Conservation (phyloP, 1,140 invertebrate genomes). For the Drosophila bipectinata region DNA sequence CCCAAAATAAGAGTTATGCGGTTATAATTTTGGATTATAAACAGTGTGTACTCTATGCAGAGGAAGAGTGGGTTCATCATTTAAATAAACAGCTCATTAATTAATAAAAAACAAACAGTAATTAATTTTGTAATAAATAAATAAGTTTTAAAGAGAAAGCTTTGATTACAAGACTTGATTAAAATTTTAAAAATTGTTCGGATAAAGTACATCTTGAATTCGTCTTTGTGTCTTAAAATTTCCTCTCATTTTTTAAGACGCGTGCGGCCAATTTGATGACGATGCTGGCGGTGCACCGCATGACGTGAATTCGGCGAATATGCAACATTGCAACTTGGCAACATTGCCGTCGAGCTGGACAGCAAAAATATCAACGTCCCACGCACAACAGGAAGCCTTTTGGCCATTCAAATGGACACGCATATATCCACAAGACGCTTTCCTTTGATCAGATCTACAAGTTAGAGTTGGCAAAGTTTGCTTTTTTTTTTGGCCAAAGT, state of each 20-base stretch:
- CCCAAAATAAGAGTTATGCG: conserved; percentile 61
- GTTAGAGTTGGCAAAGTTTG: background rate
- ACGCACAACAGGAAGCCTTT: conserved; percentile 78
- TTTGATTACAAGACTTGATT: background rate
- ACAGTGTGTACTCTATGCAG: conserved; percentile 27
- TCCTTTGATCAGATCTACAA: conserved; percentile 17
- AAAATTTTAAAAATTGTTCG: background rate
- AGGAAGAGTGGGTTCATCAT: background rate
- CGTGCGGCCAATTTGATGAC: conserved; percentile 63
- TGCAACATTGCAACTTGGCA: conserved; percentile 34
- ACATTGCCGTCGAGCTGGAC: conserved; percentile 22
- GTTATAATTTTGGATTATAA: conserved; percentile 58
- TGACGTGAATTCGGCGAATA: conserved; percentile 23
- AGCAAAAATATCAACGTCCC: conserved; percentile 54
- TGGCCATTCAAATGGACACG: conserved; percentile 50
- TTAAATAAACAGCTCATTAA: background rate
- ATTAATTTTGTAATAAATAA: background rate
- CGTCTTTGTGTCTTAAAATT: conserved; percentile 5
- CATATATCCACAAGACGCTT: conserved; percentile 10
- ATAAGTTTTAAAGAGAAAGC: background rate
- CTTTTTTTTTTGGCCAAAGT: background rate
- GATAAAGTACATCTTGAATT: conserved; percentile 24
- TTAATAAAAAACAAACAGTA: background rate
- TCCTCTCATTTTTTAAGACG: conserved; percentile 51
- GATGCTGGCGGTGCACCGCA: conserved; percentile 27